Evolutionary conservation across 1,140 invertebrate species (phyloP).

Genomic region (Neodiprion fabricii): DNA sequence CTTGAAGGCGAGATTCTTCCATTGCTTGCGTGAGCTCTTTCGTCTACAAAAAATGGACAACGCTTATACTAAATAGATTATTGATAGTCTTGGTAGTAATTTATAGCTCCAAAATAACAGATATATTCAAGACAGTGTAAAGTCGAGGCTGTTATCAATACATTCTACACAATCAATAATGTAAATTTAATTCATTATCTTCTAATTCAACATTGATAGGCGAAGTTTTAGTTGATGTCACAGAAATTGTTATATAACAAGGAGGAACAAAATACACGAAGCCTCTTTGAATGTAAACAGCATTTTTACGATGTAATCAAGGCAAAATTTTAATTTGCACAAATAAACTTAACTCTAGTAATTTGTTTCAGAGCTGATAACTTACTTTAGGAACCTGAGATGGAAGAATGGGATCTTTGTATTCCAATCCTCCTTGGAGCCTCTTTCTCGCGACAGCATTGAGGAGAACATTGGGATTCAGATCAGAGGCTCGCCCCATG

Average conservation of each 20-base stretch:
- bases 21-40: constrained; percentile 76
- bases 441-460: constrained; percentile 85
- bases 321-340: too few species aligned
- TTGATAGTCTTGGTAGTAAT: constrained; percentile 8
- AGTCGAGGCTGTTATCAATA: too few species aligned
- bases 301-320: too few species aligned
- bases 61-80: not conserved
- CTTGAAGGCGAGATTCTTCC: constrained; percentile 81
- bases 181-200: too few species aligned
- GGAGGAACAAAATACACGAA: too few species aligned
- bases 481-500: constrained; percentile 88
- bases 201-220: too few species aligned
- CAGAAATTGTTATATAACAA: too few species aligned
- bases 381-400: constrained; percentile 63
- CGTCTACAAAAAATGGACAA: constrained; percentile 51
- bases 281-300: too few species aligned
- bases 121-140: constrained; percentile 3
- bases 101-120: constrained; percentile 15
- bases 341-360: too few species aligned
- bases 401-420: constrained; percentile 73
- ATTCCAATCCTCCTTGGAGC: constrained; percentile 62
- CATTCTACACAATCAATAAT: too few species aligned
- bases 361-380: not conserved
- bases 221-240: too few species aligned
- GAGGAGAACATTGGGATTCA: constrained; percentile 82